These are phyloP conservation scores for Eudasyphora cyanicolor DNA, from an alignment of 2,888 invertebrate genomes.

Conservation along the genomic window DNA sequence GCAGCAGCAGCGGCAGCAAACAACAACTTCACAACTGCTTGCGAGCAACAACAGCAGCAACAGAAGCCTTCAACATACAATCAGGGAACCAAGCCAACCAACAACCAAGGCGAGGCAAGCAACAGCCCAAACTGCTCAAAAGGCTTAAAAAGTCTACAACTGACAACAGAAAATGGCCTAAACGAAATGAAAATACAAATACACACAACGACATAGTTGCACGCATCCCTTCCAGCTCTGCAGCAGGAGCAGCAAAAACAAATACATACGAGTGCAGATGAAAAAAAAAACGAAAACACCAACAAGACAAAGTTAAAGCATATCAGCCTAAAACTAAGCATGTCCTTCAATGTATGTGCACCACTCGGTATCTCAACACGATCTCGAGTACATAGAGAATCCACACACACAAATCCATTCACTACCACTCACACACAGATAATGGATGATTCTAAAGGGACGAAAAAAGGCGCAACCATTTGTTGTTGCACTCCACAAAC, in stretches of 20 bases:
- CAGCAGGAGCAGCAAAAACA: neutral
- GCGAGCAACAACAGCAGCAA: neutral
- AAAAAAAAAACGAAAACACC: neutral
- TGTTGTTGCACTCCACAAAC: neutral
- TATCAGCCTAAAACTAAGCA: constrained; percentile 26
- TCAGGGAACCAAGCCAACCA: neutral
- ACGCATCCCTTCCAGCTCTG: too few relatives aligned
- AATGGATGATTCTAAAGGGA: neutral
- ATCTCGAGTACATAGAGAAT: neutral
- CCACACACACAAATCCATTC: neutral
- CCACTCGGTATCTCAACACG: constrained; percentile 7
- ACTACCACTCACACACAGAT: neutral
- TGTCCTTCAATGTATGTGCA: neutral
- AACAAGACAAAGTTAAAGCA: neutral
- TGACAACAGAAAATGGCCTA: constrained; percentile 4
- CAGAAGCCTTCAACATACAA: neutral
- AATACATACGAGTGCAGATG: too few relatives aligned
- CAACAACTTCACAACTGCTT: too few relatives aligned
- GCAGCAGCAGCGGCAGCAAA: neutral
- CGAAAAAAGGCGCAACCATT: neutral
- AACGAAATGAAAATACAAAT: neutral
- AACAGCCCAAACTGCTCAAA: constrained; percentile 6
- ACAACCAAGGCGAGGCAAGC: neutral
- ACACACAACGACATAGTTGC: too few relatives aligned
- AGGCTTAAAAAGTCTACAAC: neutral